A percentile compares a stretch with the other conserved stretches of the same genome.
Evolutionary conservation across 2,113 vertebrate genomes (phyloP).

Genomic region (Bolborhynchus lineola): DNA sequence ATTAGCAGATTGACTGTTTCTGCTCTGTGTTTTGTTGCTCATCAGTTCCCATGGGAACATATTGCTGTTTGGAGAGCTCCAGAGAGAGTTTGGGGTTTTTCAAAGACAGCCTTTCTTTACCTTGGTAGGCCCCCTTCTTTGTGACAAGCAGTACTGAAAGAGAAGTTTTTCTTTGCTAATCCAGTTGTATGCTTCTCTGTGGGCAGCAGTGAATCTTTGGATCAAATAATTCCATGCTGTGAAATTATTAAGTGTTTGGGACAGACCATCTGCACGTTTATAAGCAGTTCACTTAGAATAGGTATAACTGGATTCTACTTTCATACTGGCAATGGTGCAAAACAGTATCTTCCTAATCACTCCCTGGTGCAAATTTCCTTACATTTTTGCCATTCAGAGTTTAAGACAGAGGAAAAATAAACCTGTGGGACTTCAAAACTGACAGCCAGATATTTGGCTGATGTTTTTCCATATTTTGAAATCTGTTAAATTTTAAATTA

Average conservation of each 20-base stretch:
- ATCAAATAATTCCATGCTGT: neutral
- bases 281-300: neutral
- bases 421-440: neutral
- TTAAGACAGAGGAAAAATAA: neutral
- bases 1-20: neutral
- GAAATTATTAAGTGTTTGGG: neutral
- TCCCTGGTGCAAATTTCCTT: neutral
- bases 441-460: neutral
- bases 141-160: neutral
- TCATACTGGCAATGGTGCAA: neutral
- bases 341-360: neutral
- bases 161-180: neutral
- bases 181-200: neutral
- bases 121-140: neutral
- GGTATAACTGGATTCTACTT: neutral
- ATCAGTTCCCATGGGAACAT: constrained; percentile 36
- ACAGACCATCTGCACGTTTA: neutral
- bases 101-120: neutral
- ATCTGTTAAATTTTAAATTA: neutral
- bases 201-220: neutral
- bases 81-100: neutral
- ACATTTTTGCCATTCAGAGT: neutral
- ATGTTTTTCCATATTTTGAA: neutral
- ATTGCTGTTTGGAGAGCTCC: neutral
- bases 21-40: neutral